Evolutionary conservation across 2,797 vertebrate genomes (phyloP), one percentile per base, ranked within the genome.

Genomic region (Gobionotothen gibberifrons): DNA sequence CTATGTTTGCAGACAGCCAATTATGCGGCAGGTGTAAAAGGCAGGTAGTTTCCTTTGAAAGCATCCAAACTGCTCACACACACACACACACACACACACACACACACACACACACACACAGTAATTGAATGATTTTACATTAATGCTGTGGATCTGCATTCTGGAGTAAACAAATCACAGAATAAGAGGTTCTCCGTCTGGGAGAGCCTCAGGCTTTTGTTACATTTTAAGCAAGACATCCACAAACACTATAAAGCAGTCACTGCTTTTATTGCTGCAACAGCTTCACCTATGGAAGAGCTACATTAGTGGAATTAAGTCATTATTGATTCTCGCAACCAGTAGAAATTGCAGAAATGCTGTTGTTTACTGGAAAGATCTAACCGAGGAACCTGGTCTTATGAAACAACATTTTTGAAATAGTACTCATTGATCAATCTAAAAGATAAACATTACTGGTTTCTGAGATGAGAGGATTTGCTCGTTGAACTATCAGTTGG

Each of bases 131-230:
- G 78, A 58, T 39, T 58, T 57, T 71, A 75, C 80, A 81, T 82
- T 72, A 69, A 82, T 67, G 75, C 67, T 54, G 52, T 16, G 60
- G 58, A 60, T 74, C 54, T 4, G 29, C 68, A 58, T 69, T 84
- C 66, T 39, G 46, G 44, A 17, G 16, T 71, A 74, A 90, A 85
- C 75, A 82, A 82, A 87, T 86, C 72, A 82, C 66, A 81, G 59
- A 54, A 64, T 61, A 71, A 16, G 53, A 59, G 71, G 60, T 40
- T 83, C 68, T 86, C 66, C 58, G 66, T 63, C 76, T 21, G 65
- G 39, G 52, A 4, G 69, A 85, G 84, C 90, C 75, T 61, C 15
- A 0, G 81, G 84, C 78, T 71, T 79, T 47, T 72, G 74, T 82
- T 78, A 72, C 72, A 63, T 26, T 44, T 19, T 53, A 43, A 68